These are phyloP conservation scores for Temnothorax rugatulus DNA, from an alignment of 2,888 invertebrate species.

Conservation along the genomic window DNA sequence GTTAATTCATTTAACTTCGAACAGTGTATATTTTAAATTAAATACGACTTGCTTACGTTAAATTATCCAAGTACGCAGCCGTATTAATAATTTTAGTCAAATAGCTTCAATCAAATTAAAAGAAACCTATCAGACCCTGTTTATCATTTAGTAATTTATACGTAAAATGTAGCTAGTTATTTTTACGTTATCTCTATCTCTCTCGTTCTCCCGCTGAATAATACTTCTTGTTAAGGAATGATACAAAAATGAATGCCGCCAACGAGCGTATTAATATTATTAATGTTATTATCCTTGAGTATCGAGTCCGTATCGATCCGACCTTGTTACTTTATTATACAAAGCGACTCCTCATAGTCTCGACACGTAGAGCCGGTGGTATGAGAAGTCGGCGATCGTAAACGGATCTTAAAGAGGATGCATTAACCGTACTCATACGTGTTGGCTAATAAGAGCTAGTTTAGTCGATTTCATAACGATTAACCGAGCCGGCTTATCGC, in stretches of 20 bases:
- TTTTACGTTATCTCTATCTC: constrained; percentile 22
- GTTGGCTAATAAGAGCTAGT: constrained; percentile 49
- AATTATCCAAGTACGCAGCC: background rate
- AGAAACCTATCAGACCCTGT: constrained; percentile 43
- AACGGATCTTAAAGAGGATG: constrained; percentile 50
- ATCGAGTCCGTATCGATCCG: constrained; percentile 35
- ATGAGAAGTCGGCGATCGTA: constrained; percentile 42
- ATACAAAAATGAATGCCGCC: constrained; percentile 37
- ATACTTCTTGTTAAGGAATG: constrained; percentile 42
- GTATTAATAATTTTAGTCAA: constrained; percentile 8
- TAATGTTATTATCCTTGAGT: constrained; percentile 55
- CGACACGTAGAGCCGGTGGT: background rate
- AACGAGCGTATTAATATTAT: constrained; percentile 48
- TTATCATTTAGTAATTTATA: constrained; percentile 30
- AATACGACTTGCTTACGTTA: background rate
- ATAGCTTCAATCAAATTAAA: constrained; percentile 14
- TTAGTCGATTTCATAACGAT: constrained; percentile 42
- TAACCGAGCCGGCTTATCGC: constrained; percentile 15
- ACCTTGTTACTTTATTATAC: constrained; percentile 40
- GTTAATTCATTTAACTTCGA: background rate
- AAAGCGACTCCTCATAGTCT: constrained; percentile 13
- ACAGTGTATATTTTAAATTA: background rate
- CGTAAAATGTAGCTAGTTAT: constrained; percentile 18
- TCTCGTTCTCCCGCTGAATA: constrained; percentile 3
- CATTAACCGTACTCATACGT: constrained; percentile 59